Conservation (phyloP, 2,888 invertebrate species). For the Erebia palarica region DNA sequence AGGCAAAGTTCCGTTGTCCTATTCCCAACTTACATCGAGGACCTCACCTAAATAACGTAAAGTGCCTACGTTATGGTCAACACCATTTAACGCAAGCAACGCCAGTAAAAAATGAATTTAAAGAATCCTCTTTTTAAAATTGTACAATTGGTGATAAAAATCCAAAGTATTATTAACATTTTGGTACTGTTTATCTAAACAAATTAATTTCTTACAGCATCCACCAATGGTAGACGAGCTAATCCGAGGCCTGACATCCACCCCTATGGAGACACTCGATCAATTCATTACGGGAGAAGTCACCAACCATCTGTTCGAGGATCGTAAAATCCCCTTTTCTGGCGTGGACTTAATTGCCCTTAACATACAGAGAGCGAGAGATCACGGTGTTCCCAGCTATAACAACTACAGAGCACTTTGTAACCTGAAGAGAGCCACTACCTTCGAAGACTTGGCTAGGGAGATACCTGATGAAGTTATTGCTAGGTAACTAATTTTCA, state of each 20-base stretch:
- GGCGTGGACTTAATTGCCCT: conserved; percentile 96
- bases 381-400: conserved; percentile 94
- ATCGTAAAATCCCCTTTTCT: conserved; percentile 93
- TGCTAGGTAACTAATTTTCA: conserved; percentile 65
- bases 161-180: background rate
- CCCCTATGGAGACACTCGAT: conserved; percentile 96
- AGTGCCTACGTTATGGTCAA: no score
- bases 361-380: conserved; percentile 93
- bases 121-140: no score
- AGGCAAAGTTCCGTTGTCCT: no score
- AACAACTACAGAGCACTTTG: conserved; percentile 96
- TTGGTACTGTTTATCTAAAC: background rate
- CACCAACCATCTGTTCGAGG: conserved; percentile 97
- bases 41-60: no score
- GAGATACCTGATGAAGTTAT: conserved; percentile 94
- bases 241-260: conserved; percentile 91
- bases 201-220: conserved; percentile 59
- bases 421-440: conserved; percentile 91
- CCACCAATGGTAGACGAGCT: conserved; percentile 93
- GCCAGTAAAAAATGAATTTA: no score
- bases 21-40: no score
- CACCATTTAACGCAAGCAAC: no score
- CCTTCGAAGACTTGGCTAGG: conserved; percentile 92
- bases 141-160: no score
- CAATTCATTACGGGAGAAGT: conserved; percentile 97